phyloP scores from a whole-genome alignment of 2,113 vertebrate genomes.

The Cynocephalus volans region DNA sequence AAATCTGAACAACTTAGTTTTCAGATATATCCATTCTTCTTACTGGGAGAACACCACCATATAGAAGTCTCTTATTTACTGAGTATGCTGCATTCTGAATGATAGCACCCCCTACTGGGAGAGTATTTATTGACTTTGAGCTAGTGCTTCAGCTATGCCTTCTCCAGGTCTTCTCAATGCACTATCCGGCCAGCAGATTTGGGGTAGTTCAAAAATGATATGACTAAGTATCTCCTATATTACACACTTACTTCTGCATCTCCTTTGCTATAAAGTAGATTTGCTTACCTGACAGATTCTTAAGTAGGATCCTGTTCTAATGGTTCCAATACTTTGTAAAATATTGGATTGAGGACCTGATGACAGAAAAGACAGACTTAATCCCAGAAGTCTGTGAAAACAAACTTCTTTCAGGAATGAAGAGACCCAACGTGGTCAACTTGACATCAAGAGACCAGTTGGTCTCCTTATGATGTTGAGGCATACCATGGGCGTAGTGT shows the following conservation, averaged over 20 bases:
- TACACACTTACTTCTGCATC: neutral
- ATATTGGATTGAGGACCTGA: neutral
- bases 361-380: neutral
- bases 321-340: neutral
- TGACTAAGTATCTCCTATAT: too few species aligned
- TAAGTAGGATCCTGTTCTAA: too few species aligned
- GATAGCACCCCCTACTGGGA: neutral
- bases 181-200: neutral
- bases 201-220: neutral
- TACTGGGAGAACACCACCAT: neutral
- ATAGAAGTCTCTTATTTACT: neutral
- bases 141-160: neutral
- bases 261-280: neutral
- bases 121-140: neutral
- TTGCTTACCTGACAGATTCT: neutral
- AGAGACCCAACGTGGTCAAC: too few species aligned
- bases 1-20: neutral
- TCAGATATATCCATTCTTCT: neutral
- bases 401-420: neutral
- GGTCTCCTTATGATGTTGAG: neutral
- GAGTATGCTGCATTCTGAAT: neutral
- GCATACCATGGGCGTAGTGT: accelerated
- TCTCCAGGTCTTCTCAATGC: neutral
- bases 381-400: neutral
- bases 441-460: accelerated